These are phyloP conservation scores for Zaprionus capensis DNA, from an alignment of 1,140 invertebrate genomes.

Conservation along the genomic window DNA sequence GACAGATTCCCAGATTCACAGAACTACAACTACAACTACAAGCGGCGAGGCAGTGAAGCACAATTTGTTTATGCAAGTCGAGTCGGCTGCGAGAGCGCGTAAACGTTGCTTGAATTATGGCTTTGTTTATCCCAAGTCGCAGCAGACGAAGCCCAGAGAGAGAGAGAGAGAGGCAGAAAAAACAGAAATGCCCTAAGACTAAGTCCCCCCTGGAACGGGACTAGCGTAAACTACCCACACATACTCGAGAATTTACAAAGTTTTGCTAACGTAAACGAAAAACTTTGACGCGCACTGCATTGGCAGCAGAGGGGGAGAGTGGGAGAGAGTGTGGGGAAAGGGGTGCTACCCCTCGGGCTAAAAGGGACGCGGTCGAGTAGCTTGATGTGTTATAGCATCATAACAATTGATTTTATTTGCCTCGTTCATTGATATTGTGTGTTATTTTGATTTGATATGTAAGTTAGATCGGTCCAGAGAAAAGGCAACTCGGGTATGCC, in stretches of 20 bases:
- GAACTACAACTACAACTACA: slow-evolving; percentile 17
- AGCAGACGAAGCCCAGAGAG: slow-evolving; percentile 44
- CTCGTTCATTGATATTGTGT: slow-evolving; percentile 70
- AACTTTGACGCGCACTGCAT: slow-evolving; percentile 58
- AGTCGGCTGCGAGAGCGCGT: slow-evolving; percentile 51
- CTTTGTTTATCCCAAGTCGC: slow-evolving; percentile 78
- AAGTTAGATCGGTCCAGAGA: slow-evolving; percentile 17
- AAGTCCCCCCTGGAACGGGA: neutral
- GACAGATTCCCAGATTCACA: slow-evolving; percentile 21
- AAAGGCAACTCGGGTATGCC: neutral
- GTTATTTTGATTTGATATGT: slow-evolving; percentile 57
- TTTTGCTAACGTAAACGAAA: slow-evolving; percentile 67
- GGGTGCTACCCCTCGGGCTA: neutral
- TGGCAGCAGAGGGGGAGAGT: neutral
- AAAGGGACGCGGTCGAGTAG: neutral
- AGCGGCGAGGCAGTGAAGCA: slow-evolving; percentile 51
- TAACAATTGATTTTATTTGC: slow-evolving; percentile 78
- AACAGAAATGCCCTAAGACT: slow-evolving; percentile 46
- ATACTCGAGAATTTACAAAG: slow-evolving; percentile 22
- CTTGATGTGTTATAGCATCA: slow-evolving; percentile 73
- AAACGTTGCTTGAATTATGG: slow-evolving; percentile 80
- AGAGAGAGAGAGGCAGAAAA: slow-evolving; percentile 17
- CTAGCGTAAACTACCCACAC: slow-evolving; percentile 1
- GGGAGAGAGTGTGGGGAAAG: neutral
- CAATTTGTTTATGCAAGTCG: slow-evolving; percentile 79